These are phyloP conservation scores for Lacanobia wlatinum DNA, from an alignment of 2,888 invertebrate genomes.

Conservation along the genomic window DNA sequence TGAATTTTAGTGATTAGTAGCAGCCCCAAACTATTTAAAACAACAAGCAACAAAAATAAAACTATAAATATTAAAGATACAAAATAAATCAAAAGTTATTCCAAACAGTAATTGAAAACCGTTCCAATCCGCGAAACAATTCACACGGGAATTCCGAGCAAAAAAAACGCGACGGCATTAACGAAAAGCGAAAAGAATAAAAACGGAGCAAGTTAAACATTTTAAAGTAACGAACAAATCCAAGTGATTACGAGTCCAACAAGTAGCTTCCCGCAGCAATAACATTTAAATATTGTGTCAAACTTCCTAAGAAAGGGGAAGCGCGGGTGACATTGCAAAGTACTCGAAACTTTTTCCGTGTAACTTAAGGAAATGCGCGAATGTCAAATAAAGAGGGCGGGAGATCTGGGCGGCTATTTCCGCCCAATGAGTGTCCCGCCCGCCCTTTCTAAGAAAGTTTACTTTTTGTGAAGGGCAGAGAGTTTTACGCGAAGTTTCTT, in stretches of 20 bases:
- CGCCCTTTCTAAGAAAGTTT: constrained; percentile 83
- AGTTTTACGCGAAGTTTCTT: constrained; percentile 52
- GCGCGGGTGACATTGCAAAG: constrained; percentile 84
- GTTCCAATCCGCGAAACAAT: constrained; percentile 23
- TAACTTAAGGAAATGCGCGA: constrained; percentile 83
- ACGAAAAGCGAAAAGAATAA: constrained; percentile 18
- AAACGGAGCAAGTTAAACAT: constrained; percentile 14
- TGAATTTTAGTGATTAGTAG: constrained; percentile 64
- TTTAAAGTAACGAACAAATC: constrained; percentile 29
- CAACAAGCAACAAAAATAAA: constrained; percentile 7
- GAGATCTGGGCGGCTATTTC: constrained; percentile 81
- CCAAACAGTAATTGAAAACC: constrained; percentile 20
- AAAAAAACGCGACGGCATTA: constrained; percentile 30
- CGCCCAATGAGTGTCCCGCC: constrained; percentile 77
- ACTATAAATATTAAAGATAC: neutral
- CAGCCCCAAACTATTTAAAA: constrained; percentile 7
- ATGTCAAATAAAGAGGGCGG: constrained; percentile 88
- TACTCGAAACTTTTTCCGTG: constrained; percentile 84
- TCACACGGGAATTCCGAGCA: constrained; percentile 2
- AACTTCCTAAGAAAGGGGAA: constrained; percentile 76
- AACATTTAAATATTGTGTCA: constrained; percentile 67
- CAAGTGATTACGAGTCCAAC: constrained; percentile 40
- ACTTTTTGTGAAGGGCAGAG: constrained; percentile 74
- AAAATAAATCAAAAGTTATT: constrained; percentile 25
- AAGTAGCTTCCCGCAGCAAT: constrained; percentile 50